Evolutionary conservation across 2,888 invertebrate genomes (phyloP).

Genomic region (Ceraclea dissimilis): DNA sequence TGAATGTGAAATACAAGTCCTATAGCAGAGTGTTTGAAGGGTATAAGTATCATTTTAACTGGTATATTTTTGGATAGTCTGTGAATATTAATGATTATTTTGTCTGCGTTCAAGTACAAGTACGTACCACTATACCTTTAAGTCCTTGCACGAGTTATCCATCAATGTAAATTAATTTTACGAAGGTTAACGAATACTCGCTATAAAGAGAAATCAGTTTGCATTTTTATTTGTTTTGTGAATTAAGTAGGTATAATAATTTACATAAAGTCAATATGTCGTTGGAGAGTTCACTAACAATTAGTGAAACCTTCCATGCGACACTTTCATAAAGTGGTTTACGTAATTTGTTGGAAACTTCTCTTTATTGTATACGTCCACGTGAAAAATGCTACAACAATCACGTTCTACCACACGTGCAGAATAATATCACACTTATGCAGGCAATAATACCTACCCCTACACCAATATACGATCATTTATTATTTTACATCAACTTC

Average conservation of each 20-base stretch:
- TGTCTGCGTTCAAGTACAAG: conserved; percentile 1
- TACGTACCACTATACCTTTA: background rate
- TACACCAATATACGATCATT: too few species aligned
- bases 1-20: conserved; percentile 18
- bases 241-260: background rate
- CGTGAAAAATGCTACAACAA: too few species aligned
- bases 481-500: too few species aligned
- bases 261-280: background rate
- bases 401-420: too few species aligned
- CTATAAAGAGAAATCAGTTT: too few species aligned
- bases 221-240: too few species aligned
- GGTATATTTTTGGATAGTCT: background rate
- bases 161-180: background rate
- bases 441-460: too few species aligned
- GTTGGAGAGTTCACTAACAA: background rate
- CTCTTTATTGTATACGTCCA: background rate
- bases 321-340: background rate
- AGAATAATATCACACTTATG: too few species aligned
- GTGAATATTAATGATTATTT: background rate
- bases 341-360: background rate
- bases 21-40: background rate
- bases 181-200: background rate
- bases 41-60: background rate
- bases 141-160: background rate
- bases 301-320: background rate